phyloP scores from a whole-genome alignment of 1,140 invertebrate genomes.

The Andrena cerasifolii region DNA sequence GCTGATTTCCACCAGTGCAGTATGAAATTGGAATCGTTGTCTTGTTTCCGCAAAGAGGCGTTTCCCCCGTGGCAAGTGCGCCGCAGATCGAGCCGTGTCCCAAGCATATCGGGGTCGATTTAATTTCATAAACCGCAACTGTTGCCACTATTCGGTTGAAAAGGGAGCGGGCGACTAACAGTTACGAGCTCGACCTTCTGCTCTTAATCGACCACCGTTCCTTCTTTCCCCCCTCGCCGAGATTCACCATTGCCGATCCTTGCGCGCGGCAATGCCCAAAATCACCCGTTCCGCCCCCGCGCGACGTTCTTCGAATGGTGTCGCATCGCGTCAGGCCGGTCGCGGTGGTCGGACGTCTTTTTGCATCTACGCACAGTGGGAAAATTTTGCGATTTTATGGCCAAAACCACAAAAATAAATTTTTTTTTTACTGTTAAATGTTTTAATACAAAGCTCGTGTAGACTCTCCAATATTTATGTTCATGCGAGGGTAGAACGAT shows the following conservation, averaged over 20 bases:
- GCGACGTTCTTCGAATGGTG: not conserved
- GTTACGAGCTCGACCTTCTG: conserved; percentile 73
- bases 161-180: conserved; percentile 75
- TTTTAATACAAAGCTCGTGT: too few relatives aligned
- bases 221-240: conserved; percentile 36
- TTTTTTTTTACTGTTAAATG: too few relatives aligned
- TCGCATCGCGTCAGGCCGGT: not conserved
- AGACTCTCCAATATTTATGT: too few relatives aligned
- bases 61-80: too few relatives aligned
- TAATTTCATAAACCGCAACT: conserved; percentile 83
- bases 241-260: conserved; percentile 20
- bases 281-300: not conserved
- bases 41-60: too few relatives aligned
- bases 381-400: too few relatives aligned
- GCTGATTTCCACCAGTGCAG: too few relatives aligned
- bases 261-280: not conserved
- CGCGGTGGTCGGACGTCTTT: conserved; percentile 1
- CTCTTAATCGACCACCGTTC: conserved; percentile 42
- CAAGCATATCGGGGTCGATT: conserved; percentile 73
- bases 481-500: too few relatives aligned
- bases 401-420: too few relatives aligned
- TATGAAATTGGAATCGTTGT: too few relatives aligned
- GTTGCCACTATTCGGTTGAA: conserved; percentile 79
- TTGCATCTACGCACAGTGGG: too few relatives aligned
- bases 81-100: conserved; percentile 61